Evolutionary conservation across 2,888 invertebrate species (phyloP).

Genomic region (Spisula solida): DNA sequence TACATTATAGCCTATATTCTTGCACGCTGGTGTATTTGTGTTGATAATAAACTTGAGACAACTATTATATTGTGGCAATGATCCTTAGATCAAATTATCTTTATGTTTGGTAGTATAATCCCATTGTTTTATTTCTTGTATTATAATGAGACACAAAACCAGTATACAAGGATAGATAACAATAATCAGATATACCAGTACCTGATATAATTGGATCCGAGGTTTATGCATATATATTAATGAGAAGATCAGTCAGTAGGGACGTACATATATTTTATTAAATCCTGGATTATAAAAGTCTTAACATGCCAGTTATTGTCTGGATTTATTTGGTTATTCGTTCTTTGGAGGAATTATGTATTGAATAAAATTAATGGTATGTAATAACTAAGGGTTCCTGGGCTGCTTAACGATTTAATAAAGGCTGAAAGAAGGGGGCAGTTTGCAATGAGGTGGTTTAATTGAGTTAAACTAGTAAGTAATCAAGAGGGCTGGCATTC

Average conservation of each 20-base stretch:
- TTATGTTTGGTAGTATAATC: background rate
- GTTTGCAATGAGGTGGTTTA: too few species aligned
- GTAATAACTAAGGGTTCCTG: too few species aligned
- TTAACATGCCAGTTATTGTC: background rate
- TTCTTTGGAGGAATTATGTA: background rate
- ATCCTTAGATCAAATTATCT: background rate
- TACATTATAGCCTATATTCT: too few species aligned
- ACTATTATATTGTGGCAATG: background rate
- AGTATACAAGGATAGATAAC: background rate
- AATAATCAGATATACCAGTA: background rate
- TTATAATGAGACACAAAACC: background rate
- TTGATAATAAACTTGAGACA: too few species aligned
- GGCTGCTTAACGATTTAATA: too few species aligned
- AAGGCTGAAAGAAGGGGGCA: too few species aligned
- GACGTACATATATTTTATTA: background rate
- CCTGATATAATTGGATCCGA: background rate
- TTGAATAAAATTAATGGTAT: too few species aligned
- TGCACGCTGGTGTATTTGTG: too few species aligned
- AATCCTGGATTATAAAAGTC: background rate
- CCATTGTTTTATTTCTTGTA: background rate
- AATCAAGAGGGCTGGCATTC: too few species aligned
- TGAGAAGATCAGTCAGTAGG: background rate
- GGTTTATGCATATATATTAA: background rate
- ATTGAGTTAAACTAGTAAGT: too few species aligned
- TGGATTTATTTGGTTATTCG: background rate